A percentile compares a stretch with the other conserved stretches of the same genome.
Evolutionary conservation across 2,888 invertebrate species (phyloP).

Genomic region (Pyrrhia umbra): DNA sequence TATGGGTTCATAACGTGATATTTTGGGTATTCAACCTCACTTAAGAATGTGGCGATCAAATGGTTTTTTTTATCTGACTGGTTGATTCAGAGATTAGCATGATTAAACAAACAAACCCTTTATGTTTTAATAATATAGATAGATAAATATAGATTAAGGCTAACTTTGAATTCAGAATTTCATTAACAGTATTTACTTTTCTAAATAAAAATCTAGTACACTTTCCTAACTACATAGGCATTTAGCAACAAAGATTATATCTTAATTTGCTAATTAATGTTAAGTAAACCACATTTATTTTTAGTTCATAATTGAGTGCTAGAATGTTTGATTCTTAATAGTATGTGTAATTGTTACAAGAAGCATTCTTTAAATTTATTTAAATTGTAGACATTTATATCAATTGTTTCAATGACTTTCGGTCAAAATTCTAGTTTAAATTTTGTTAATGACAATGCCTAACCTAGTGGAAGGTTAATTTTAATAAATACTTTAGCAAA

Average conservation of each 20-base stretch:
- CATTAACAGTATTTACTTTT: not conserved
- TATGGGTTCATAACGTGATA: no score
- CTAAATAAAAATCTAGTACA: not conserved
- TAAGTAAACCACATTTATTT: slow-evolving; percentile 1
- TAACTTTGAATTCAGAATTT: no score
- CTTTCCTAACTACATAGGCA: not conserved
- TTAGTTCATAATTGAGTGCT: not conserved
- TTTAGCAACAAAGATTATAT: not conserved
- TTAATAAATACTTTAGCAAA: slow-evolving; percentile 11
- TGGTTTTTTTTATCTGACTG: no score
- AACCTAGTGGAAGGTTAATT: slow-evolving; percentile 25
- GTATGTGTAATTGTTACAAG: slow-evolving; percentile 15
- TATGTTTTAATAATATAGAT: no score
- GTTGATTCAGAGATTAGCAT: no score
- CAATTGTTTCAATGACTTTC: slow-evolving; percentile 46
- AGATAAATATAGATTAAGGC: no score
- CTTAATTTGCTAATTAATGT: not conserved
- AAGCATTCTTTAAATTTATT: slow-evolving; percentile 13
- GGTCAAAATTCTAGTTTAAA: slow-evolving; percentile 19
- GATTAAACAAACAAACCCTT: no score
- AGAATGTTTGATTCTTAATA: not conserved
- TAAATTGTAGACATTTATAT: slow-evolving; percentile 32
- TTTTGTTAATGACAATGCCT: slow-evolving; percentile 15
- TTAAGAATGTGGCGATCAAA: no score
- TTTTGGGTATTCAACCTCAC: no score